These are phyloP conservation scores for Entosphenus tridentatus DNA, from an alignment of 2,113 vertebrate genomes.

Conservation along the genomic window DNA sequence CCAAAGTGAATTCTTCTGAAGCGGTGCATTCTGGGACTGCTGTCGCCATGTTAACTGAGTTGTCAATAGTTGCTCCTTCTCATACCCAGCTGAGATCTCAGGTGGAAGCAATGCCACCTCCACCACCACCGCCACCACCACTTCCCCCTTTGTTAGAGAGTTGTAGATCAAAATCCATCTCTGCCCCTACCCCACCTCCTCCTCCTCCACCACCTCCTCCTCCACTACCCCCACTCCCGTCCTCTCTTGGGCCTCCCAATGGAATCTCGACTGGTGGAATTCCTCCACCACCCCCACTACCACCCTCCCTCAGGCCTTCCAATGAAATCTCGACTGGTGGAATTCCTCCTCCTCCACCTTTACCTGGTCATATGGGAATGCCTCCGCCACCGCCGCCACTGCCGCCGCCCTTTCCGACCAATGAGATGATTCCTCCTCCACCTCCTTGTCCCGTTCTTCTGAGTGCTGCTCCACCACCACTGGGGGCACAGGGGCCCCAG, in stretches of 20 bases:
- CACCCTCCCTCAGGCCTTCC: constrained; percentile 9
- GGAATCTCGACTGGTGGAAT: constrained; percentile 9
- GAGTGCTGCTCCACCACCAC: constrained; percentile 16
- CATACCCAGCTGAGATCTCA: too few relatives aligned
- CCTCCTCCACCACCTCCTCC: constrained; percentile 11
- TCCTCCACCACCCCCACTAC: constrained; percentile 17
- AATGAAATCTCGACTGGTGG: not conserved
- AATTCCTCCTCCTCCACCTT: constrained; percentile 12
- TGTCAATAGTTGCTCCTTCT: not conserved
- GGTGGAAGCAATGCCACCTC: not conserved
- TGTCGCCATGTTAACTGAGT: too few relatives aligned
- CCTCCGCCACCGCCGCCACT: constrained; percentile 9
- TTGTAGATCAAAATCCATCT: constrained; percentile 9
- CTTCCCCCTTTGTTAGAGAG: constrained; percentile 11
- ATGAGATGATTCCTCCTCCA: not conserved
- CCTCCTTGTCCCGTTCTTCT: constrained; percentile 1
- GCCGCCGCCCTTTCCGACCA: constrained; percentile 2
- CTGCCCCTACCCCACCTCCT: constrained; percentile 15
- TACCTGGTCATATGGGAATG: constrained; percentile 12
- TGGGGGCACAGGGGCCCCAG: constrained; percentile 13
- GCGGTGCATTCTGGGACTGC: too few relatives aligned
- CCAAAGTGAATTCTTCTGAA: too few relatives aligned
- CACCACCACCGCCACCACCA: not conserved
- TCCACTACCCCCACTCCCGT: not conserved
- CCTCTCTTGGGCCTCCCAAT: constrained; percentile 5